phyloP scores from a whole-genome alignment of 2,888 invertebrate species.

The Spisula subtruncata region DNA sequence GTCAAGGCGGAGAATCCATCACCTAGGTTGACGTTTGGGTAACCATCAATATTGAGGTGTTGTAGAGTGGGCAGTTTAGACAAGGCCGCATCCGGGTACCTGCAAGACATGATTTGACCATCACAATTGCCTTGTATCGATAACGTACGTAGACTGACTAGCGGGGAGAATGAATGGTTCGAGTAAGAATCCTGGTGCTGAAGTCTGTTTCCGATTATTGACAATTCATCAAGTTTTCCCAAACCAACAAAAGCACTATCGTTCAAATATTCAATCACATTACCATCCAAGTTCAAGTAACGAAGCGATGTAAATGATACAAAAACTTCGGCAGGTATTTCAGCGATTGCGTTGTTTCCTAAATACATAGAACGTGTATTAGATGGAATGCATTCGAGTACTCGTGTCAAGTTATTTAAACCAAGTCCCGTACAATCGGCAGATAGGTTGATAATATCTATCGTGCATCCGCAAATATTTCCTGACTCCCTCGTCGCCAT shows the following conservation, averaged over 20 bases:
- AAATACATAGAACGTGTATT: slow-evolving; percentile 1
- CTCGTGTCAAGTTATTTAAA: background rate
- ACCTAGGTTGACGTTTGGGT: slow-evolving; percentile 27
- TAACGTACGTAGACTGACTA: background rate
- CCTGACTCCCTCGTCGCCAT: background rate
- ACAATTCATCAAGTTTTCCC: background rate
- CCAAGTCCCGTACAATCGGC: slow-evolving; percentile 20
- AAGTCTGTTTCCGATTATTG: slow-evolving; percentile 6
- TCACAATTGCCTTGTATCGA: slow-evolving; percentile 28
- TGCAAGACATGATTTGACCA: slow-evolving; percentile 9
- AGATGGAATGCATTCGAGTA: slow-evolving; percentile 7
- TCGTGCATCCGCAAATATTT: slow-evolving; percentile 1
- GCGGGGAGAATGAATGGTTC: background rate
- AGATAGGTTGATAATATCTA: background rate
- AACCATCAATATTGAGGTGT: slow-evolving; percentile 29
- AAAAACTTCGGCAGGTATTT: background rate
- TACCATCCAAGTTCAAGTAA: background rate
- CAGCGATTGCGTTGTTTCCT: slow-evolving; percentile 14
- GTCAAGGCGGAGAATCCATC: slow-evolving; percentile 24
- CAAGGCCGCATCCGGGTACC: slow-evolving; percentile 28
- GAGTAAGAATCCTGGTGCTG: slow-evolving; percentile 11
- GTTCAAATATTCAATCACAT: slow-evolving; percentile 3
- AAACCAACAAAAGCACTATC: slow-evolving; percentile 27
- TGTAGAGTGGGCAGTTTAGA: background rate
- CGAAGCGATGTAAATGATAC: background rate